A percentile compares a stretch with the other conserved stretches of the same genome.
Evolutionary conservation across 2,113 vertebrate species (phyloP).

Genomic region (Pagrus major): DNA sequence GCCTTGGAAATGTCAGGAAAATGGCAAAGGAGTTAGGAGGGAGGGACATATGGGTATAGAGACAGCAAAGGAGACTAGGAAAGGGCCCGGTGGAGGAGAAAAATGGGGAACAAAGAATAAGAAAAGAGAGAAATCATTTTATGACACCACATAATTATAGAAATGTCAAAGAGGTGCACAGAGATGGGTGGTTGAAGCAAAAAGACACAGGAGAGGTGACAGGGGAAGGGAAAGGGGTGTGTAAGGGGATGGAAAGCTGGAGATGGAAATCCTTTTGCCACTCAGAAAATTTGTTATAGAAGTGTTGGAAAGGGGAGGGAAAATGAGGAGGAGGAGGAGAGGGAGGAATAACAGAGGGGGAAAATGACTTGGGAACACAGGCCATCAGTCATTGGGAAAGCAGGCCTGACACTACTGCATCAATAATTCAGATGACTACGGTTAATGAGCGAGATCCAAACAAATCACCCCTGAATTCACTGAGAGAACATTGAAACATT

Average conservation of each 20-base stretch:
- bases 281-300: conserved; percentile 57
- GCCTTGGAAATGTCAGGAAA: conserved; percentile 43
- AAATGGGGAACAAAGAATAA: neutral
- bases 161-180: conserved; percentile 45
- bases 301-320: conserved; percentile 34
- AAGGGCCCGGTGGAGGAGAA: neutral
- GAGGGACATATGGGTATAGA: neutral
- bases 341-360: conserved; percentile 58
- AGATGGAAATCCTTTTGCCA: conserved; percentile 47
- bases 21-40: conserved; percentile 2
- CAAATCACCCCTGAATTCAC: conserved; percentile 74
- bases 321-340: conserved; percentile 13
- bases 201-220: conserved; percentile 19
- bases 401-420: conserved; percentile 71
- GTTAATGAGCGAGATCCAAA: conserved; percentile 80
- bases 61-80: neutral
- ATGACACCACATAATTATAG: conserved; percentile 37
- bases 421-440: conserved; percentile 80
- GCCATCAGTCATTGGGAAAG: conserved; percentile 74
- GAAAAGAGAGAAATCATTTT: conserved; percentile 15
- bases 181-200: conserved; percentile 13
- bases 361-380: conserved; percentile 66
- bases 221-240: conserved; percentile 17
- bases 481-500: conserved; percentile 58
- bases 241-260: conserved; percentile 21